Evolutionary conservation across 2,888 invertebrate species (phyloP), one percentile per base, ranked within the genome.

Genomic region (Folsomia manolachei): DNA sequence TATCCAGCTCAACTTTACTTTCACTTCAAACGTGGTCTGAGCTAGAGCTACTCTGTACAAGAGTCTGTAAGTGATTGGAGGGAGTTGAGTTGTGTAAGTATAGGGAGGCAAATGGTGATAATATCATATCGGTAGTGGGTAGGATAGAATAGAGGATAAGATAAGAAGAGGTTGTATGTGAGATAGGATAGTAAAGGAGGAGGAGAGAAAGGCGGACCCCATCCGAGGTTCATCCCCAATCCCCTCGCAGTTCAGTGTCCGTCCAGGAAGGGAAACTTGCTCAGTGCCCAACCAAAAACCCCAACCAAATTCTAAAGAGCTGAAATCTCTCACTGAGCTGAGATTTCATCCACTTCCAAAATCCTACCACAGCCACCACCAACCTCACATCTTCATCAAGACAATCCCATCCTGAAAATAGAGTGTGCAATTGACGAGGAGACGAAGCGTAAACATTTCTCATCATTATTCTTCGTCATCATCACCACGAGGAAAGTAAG

Each of bases 221-320:
- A 75, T 77, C 77, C 71, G 66, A 64, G 71, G 75, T 71, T 73
- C 77, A 77, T 77, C 77, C 77, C 77, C 77, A 77, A 73, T 77
- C 77, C 64, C 75, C 74, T 19, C 39, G 4, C 39, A 39, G 39
- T 14, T 7, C 56, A 75, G 73, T 77, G 77, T 77, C 77, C 77
- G 75, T 77, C 75, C 26, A 63, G 39, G 21, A 52, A 25, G 52
- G 23, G 27, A n/a, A 66, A 66, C 56, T 56, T 19, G 56, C 56
- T 19, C 18, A 14, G 39, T 14, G 39, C 39, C 39, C 14, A n/a
- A n/a, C n/a, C n/a, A n/a, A n/a, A n/a, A n/a, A n/a, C 39, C 39
- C 14, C 39, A 39, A 39, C 39, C 39, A 39, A 39, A n/a, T n/a
- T n/a, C n/a, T n/a, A n/a, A n/a, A n/a, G n/a, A n/a, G n/a, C n/a